Evolutionary conservation across 2,113 vertebrate species (phyloP), one percentile per base, ranked within the genome.

Genomic region (Entomyzon cyanotis): DNA sequence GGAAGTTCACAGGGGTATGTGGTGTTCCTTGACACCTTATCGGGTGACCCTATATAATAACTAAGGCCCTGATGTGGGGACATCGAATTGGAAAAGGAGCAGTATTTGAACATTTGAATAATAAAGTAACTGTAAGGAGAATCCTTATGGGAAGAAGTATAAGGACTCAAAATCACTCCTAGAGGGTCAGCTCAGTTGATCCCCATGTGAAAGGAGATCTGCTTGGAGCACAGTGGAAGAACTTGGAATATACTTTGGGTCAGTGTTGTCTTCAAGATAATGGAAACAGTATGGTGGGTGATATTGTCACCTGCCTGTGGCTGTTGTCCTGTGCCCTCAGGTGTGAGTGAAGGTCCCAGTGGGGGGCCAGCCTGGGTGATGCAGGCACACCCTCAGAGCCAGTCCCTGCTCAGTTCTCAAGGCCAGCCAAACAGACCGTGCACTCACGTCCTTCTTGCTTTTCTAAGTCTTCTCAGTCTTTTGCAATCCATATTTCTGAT

Each of bases 341-440:
- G 5, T 56, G 5, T 35, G 49, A 56, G 15, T 3, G 53, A 33
- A 17, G 58, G 33, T 33, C 30, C 22, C 46, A 4, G 10, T 4
- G 19, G 35, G 35, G 60, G 24, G 25, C 39, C 39, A 47, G 46
- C 31, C 31, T 46, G 53, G 19, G 30, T 25, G 33, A 16, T 39
- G 63, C 2, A 1, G 58, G 79, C 0, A 1, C 16, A 12, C 27
- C 30, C 52, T 64, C 1, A 0, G 52, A 44, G 35, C 62, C 14
- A 2, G 46, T 46, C 15, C 15, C 46, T 86, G 33, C 33, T 63
- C 49, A 52, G 49, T 31, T 20, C 59, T 58, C 42, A 35, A 37
- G 63, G 27, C n/a, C 75, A 37, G 5, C 15, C 46, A 28, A 27
- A 33, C 2, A 31, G 3, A 1, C 0, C 2, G 7, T 9, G 17